A percentile compares a stretch with the other conserved stretches of the same genome.
Conservation (phyloP, 1,140 invertebrate genomes). For the Helicorthomorpha holstii region DNA sequence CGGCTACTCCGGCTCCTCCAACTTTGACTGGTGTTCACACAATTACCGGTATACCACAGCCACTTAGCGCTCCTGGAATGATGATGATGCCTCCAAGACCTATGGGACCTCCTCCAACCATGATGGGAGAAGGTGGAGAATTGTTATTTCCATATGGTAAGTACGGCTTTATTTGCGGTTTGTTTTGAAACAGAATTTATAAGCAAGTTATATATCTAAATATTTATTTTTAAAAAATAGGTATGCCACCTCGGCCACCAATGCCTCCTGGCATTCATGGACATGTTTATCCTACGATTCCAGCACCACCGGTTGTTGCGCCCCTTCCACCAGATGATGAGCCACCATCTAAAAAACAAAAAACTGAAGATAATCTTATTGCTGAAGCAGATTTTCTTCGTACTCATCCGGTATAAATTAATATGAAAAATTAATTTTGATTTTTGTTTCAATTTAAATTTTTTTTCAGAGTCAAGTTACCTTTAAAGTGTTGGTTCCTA, state of each 20-base stretch:
- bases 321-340: conserved; percentile 39
- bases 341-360: conserved; percentile 66
- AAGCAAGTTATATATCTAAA: too few relatives aligned
- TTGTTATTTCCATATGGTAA: conserved; percentile 2
- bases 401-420: conserved; percentile 33
- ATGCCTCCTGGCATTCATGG: too few relatives aligned
- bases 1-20: conserved; percentile 13
- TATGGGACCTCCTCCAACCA: conserved; percentile 36
- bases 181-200: background rate
- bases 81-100: conserved; percentile 28
- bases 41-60: conserved; percentile 2
- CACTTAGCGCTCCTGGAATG: background rate
- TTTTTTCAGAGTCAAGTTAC: conserved; percentile 43
- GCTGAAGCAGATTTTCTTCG: conserved; percentile 68
- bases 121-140: conserved; percentile 34
- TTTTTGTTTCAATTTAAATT: background rate
- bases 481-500: conserved; percentile 60
- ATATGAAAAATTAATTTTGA: background rate
- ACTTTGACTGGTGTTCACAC: conserved; percentile 10
- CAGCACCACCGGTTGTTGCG: conserved; percentile 9
- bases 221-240: too few relatives aligned
- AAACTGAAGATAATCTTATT: conserved; percentile 81
- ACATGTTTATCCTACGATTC: conserved; percentile 14
- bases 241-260: conserved; percentile 15
- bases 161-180: conserved; percentile 3